phyloP scores from a whole-genome alignment of 1,140 invertebrate species.

The Diachasmimorpha longicaudata region DNA sequence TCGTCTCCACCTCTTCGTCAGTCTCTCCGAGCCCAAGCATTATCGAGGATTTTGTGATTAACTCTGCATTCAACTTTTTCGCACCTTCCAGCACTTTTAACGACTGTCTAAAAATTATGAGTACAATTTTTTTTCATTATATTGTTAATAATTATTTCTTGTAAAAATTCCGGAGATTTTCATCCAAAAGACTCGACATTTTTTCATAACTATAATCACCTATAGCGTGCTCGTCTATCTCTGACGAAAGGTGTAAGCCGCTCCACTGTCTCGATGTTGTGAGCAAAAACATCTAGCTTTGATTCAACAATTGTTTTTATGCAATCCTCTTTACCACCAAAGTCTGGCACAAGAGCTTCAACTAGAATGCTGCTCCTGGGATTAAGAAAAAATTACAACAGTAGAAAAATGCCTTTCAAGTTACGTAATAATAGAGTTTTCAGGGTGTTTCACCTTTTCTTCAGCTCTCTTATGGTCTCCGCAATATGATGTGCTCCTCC shows the following conservation, averaged over 20 bases:
- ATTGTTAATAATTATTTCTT: too few relatives aligned
- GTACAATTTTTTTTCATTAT: neutral
- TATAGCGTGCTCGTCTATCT: constrained; percentile 83
- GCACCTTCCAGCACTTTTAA: constrained; percentile 81
- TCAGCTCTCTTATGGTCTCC: constrained; percentile 84
- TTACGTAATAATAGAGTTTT: neutral
- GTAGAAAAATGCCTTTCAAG: too few relatives aligned
- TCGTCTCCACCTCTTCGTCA: constrained; percentile 87
- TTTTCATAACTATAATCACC: constrained; percentile 55
- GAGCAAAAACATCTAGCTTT: constrained; percentile 93
- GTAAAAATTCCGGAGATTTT: too few relatives aligned
- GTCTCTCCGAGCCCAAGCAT: constrained; percentile 98
- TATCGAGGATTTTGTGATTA: constrained; percentile 97
- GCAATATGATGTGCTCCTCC: constrained; percentile 92
- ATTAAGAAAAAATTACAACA: neutral
- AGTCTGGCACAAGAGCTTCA: constrained; percentile 97
- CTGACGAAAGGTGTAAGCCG: constrained; percentile 87
- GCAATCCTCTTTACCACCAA: constrained; percentile 80
- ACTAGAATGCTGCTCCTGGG: constrained; percentile 85
- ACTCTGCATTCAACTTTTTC: constrained; percentile 77
- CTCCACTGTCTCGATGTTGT: constrained; percentile 97
- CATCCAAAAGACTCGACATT: too few relatives aligned
- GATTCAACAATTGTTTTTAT: constrained; percentile 81
- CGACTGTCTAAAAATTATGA: constrained; percentile 74
- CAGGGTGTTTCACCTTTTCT: constrained; percentile 64